These are phyloP conservation scores for Gonatopus flavifemur DNA, from an alignment of 1,140 invertebrate genomes.

Conservation along the genomic window DNA sequence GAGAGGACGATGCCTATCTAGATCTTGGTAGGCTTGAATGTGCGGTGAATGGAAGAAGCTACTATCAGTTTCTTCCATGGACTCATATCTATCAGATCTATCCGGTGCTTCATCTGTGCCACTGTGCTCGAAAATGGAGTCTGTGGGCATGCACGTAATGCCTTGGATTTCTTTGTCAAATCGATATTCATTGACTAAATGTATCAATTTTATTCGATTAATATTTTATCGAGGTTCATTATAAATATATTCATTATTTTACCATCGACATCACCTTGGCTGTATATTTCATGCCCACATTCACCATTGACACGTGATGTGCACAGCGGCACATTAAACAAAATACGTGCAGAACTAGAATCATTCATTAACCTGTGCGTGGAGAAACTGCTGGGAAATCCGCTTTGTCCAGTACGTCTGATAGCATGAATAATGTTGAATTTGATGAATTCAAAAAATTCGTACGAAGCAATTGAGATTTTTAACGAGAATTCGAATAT, in stretches of 20 bases:
- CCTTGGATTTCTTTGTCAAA: conserved; percentile 7
- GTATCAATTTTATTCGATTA: neutral
- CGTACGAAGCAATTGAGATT: conserved; percentile 1
- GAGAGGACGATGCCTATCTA: conserved; percentile 44
- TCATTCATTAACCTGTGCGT: conserved; percentile 56
- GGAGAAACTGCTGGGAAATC: conserved; percentile 49
- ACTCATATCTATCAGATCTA: conserved; percentile 27
- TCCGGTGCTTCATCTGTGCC: conserved; percentile 24
- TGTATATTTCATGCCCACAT: conserved; percentile 40
- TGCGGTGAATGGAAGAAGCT: conserved; percentile 21
- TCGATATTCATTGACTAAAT: neutral
- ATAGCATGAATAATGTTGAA: conserved; percentile 29
- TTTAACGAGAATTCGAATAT: neutral
- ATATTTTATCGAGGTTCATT: neutral
- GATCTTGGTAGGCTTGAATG: conserved; percentile 45
- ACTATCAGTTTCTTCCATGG: conserved; percentile 24
- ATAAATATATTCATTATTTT: conserved; percentile 25
- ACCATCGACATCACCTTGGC: conserved; percentile 30
- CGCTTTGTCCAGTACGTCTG: conserved; percentile 53
- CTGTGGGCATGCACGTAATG: conserved; percentile 30
- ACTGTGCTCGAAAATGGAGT: conserved; percentile 39
- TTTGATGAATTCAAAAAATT: conserved; percentile 20
- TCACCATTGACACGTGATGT: conserved; percentile 35
- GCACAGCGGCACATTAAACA: conserved; percentile 37
- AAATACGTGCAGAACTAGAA: conserved; percentile 50